These are phyloP conservation scores for Euglossa dilemma DNA, from an alignment of 1,140 invertebrate genomes.

Conservation along the genomic window DNA sequence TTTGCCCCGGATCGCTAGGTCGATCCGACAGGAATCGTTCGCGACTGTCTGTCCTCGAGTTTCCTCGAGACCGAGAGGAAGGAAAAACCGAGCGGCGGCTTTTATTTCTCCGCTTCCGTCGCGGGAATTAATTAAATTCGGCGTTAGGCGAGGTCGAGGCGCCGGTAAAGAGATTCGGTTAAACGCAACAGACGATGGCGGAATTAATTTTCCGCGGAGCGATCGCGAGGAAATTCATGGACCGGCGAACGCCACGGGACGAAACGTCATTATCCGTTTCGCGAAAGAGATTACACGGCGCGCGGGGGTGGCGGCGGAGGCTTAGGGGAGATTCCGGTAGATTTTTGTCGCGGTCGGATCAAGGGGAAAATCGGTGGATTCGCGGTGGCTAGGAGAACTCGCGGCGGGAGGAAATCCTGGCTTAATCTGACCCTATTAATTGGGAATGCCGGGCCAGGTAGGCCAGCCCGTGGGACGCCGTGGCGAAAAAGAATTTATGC, in stretches of 20 bases:
- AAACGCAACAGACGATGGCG: background rate
- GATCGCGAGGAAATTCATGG: background rate
- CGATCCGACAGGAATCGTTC: conserved; percentile 11
- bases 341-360: background rate
- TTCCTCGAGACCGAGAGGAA: background rate
- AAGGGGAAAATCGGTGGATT: background rate
- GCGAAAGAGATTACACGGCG: background rate
- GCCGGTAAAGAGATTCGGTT: background rate
- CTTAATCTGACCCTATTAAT: conserved; percentile 40
- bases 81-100: background rate
- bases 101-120: too few species aligned
- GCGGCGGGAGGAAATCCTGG: background rate
- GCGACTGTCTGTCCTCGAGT: background rate
- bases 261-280: background rate
- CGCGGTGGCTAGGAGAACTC: background rate
- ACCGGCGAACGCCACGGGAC: too few species aligned
- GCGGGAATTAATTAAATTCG: background rate
- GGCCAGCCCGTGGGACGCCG: background rate
- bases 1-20: background rate
- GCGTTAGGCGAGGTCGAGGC: background rate
- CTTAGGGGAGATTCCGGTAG: background rate
- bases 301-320: background rate
- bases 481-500: conserved; percentile 25
- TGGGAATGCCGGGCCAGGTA: background rate
- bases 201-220: background rate